A percentile compares a stretch with the other conserved stretches of the same genome.
Evolutionary conservation across 2,888 invertebrate genomes (phyloP).

Genomic region (Onthophagus sagittarius): DNA sequence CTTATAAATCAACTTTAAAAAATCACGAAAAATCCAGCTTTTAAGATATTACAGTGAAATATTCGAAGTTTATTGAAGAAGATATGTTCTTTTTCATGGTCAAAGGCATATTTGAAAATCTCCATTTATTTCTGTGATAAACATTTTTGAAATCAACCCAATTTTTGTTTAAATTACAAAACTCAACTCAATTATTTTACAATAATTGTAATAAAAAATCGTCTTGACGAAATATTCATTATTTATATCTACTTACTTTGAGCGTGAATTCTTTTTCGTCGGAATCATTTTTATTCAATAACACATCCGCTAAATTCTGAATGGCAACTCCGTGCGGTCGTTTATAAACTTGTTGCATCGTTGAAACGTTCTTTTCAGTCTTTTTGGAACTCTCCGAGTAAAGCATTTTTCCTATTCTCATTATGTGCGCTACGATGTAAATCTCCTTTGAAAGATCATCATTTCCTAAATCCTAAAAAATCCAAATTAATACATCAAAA

Average conservation of each 20-base stretch:
- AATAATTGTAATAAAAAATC: neutral
- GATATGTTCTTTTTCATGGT: too few relatives aligned
- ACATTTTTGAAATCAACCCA: too few relatives aligned
- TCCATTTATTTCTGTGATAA: too few relatives aligned
- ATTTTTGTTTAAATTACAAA: too few relatives aligned
- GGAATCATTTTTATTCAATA: conserved; percentile 58
- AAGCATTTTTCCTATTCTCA: conserved; percentile 83
- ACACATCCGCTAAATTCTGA: conserved; percentile 66
- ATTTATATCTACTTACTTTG: conserved; percentile 55
- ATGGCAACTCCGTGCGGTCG: conserved; percentile 88
- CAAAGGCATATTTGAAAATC: too few relatives aligned
- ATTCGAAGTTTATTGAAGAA: too few relatives aligned
- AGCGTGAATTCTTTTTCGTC: conserved; percentile 77
- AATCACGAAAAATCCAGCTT: too few relatives aligned
- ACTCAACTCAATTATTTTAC: too few relatives aligned
- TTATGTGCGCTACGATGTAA: conserved; percentile 85
- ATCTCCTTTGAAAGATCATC: conserved; percentile 81
- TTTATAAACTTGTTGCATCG: conserved; percentile 54
- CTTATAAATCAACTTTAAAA: too few relatives aligned
- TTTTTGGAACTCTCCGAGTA: conserved; percentile 55
- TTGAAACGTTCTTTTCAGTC: conserved; percentile 45
- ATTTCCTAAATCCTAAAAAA: conserved; percentile 69
- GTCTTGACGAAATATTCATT: conserved; percentile 1
- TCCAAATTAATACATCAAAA: neutral
- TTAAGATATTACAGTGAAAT: too few relatives aligned